phyloP scores from a whole-genome alignment of 2,888 invertebrate genomes.

The Microplitis deprimator region DNA sequence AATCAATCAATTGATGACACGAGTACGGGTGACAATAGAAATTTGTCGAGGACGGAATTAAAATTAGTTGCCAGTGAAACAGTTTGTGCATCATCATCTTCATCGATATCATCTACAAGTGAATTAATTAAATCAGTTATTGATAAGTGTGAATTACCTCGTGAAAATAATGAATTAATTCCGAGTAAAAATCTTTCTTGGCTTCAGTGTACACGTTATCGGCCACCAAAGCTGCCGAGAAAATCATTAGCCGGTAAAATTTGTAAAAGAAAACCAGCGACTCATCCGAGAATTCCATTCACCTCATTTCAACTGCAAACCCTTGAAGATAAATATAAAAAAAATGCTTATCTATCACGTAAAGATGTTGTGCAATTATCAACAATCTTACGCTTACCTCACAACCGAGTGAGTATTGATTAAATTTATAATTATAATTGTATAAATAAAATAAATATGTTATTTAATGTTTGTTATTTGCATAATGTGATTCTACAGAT shows the following conservation, averaged over 20 bases:
- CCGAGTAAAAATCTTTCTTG: constrained; percentile 69
- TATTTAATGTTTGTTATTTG: neutral
- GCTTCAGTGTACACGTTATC: constrained; percentile 82
- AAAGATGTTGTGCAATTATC: constrained; percentile 79
- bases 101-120: neutral
- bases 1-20: neutral
- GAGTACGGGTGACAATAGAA: neutral
- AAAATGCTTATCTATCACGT: constrained; percentile 80
- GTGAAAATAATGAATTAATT: neutral
- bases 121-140: neutral
- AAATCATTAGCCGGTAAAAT: constrained; percentile 66
- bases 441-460: constrained; percentile 17
- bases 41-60: neutral
- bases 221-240: constrained; percentile 81
- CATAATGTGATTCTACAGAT: constrained; percentile 57
- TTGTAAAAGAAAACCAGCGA: constrained; percentile 60
- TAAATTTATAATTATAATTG: neutral
- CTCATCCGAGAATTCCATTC: constrained; percentile 78
- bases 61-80: constrained; percentile 5
- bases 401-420: constrained; percentile 76
- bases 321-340: constrained; percentile 79
- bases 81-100: constrained; percentile 6
- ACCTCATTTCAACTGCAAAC: constrained; percentile 79
- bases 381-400: constrained; percentile 77
- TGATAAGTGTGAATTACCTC: neutral